Percentiles rank a stretch among this genome's conserved stretches.
Conservation (phyloP, 2,888 invertebrate genomes). For the Dilophus febrilis region DNA sequence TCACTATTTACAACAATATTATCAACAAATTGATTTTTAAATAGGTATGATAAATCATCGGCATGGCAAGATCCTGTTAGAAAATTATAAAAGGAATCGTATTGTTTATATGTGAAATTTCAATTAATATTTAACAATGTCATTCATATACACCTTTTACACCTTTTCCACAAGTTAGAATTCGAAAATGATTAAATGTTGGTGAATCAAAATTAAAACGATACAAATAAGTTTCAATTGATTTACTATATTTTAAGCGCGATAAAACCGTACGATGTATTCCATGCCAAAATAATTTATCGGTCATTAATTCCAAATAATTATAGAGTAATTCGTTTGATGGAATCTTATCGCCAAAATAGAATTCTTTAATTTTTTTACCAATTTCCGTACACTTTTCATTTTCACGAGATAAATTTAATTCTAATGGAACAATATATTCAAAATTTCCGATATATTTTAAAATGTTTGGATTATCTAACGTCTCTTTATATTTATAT, state of each 20-base stretch:
- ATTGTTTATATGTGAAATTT: no score
- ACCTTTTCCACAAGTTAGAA: conserved; percentile 25
- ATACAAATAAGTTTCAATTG: conserved; percentile 25
- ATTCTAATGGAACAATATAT: neutral
- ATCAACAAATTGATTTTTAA: neutral
- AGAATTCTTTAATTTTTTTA: conserved; percentile 25
- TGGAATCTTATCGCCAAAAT: conserved; percentile 29
- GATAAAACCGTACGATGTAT: conserved; percentile 25
- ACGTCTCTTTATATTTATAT: neutral
- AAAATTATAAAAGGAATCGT: no score
- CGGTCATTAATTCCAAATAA: conserved; percentile 26
- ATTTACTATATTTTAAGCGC: conserved; percentile 17
- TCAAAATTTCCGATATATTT: neutral
- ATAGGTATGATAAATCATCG: neutral
- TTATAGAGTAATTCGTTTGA: conserved; percentile 23
- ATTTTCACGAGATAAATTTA: conserved; percentile 13
- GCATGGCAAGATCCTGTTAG: neutral
- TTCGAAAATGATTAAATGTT: conserved; percentile 20
- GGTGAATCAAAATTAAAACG: conserved; percentile 29
- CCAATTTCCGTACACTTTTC: conserved; percentile 21
- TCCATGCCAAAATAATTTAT: conserved; percentile 29
- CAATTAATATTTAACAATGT: no score
- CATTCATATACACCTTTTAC: conserved; percentile 18
- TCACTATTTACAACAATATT: neutral
- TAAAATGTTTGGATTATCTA: neutral